phyloP scores from a whole-genome alignment of 2,888 invertebrate genomes.

The Epirrita christyi region DNA sequence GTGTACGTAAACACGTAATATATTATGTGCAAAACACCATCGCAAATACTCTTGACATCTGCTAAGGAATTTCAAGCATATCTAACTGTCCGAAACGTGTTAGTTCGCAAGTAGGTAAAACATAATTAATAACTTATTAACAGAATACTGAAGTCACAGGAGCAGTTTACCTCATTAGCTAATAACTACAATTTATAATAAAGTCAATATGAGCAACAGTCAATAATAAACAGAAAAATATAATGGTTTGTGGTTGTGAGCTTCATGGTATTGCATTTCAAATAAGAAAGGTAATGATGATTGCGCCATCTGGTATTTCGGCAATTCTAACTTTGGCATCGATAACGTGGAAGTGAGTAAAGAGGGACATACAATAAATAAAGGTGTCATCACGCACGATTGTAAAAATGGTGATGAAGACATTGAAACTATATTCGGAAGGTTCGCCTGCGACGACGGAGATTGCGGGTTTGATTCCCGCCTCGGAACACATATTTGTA shows the following conservation, averaged over 20 bases:
- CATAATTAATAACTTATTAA: too few species aligned
- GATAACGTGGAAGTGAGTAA: neutral
- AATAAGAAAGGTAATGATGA: constrained; percentile 13
- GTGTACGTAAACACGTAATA: too few species aligned
- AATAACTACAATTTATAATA: neutral
- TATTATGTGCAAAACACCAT: too few species aligned
- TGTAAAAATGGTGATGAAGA: neutral
- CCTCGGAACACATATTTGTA: too few species aligned
- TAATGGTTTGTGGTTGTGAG: neutral
- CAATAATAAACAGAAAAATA: constrained; percentile 5
- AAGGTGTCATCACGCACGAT: neutral
- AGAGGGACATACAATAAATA: neutral
- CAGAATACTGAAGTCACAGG: too few species aligned
- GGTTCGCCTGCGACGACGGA: too few species aligned
- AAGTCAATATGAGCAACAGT: neutral
- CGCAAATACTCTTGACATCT: too few species aligned
- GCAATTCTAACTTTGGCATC: constrained; percentile 10
- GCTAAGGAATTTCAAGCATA: too few species aligned
- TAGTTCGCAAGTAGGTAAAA: too few species aligned
- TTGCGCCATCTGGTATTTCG: constrained; percentile 14
- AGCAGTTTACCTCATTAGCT: neutral
- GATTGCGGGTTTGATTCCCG: too few species aligned
- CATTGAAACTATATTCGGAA: neutral
- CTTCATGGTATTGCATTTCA: constrained; percentile 10
- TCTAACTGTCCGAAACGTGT: too few species aligned